These are phyloP conservation scores for Lasioglossum pauxillum DNA, from an alignment of 2,888 invertebrate genomes.

Conservation along the genomic window DNA sequence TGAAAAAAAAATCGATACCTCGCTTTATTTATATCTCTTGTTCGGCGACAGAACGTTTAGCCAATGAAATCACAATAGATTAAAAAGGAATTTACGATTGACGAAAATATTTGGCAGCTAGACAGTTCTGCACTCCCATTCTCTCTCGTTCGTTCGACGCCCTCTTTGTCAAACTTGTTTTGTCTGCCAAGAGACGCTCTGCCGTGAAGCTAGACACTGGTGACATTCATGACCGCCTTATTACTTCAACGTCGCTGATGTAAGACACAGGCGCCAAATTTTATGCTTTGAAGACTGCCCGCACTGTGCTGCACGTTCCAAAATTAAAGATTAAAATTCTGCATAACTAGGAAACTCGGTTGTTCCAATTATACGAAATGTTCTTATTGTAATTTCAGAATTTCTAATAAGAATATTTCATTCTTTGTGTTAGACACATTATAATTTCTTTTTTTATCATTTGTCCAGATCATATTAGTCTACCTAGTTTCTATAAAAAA, in stretches of 20 bases:
- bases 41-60: constrained; percentile 31
- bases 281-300: constrained; percentile 14
- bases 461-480: neutral
- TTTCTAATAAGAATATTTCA: neutral
- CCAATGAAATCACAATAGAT: constrained; percentile 31
- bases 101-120: constrained; percentile 21
- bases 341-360: neutral
- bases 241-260: constrained; percentile 40
- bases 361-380: neutral
- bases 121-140: constrained; percentile 29
- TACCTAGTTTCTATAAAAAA: no score
- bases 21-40: constrained; percentile 71
- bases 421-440: neutral
- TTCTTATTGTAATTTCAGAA: neutral
- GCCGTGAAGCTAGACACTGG: constrained; percentile 36
- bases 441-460: neutral
- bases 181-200: constrained; percentile 35
- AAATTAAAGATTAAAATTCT: neutral
- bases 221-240: constrained; percentile 57
- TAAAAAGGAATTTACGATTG: constrained; percentile 3
- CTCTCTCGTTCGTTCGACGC: constrained; percentile 10
- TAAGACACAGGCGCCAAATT: constrained; percentile 52
- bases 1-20: constrained; percentile 73
- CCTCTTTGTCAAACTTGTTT: neutral
- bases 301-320: neutral